Evolutionary conservation across 2,113 vertebrate species (phyloP).

Genomic region (Ptilorrhoa leucosticta): DNA sequence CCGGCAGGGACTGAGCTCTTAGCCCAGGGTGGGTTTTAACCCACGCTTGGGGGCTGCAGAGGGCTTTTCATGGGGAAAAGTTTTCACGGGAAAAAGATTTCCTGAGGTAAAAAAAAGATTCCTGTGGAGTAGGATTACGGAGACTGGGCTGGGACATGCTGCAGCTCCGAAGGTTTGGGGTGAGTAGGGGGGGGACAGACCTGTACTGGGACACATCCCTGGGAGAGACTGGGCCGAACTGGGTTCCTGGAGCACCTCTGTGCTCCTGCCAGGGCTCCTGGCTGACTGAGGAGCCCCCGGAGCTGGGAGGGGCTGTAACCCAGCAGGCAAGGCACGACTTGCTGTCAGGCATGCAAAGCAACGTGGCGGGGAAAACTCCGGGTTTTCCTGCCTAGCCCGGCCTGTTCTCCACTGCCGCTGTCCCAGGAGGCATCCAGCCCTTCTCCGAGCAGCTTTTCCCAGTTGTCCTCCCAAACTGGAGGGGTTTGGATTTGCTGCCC

Average conservation of each 20-base stretch:
- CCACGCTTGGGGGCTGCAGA: fast-evolving
- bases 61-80: neutral
- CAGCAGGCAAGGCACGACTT: slow-evolving; percentile 47
- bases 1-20: neutral
- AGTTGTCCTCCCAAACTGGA: neutral
- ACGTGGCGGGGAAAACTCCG: neutral
- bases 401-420: neutral
- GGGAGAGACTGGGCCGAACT: neutral
- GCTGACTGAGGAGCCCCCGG: neutral
- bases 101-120: neutral
- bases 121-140: neutral
- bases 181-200: neutral
- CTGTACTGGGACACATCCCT: neutral
- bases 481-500: neutral
- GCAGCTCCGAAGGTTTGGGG: neutral
- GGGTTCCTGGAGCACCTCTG: neutral
- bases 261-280: neutral
- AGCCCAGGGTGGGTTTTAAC: neutral
- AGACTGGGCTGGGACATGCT: neutral
- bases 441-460: neutral
- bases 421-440: neutral
- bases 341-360: slow-evolving; percentile 63
- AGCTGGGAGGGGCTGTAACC: slow-evolving; percentile 34
- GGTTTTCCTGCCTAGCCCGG: slow-evolving; percentile 34
- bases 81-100: neutral